Percentiles rank a stretch among this genome's conserved stretches.
Evolutionary conservation across 2,113 vertebrate species (phyloP).

Genomic region (Tor tambroides): DNA sequence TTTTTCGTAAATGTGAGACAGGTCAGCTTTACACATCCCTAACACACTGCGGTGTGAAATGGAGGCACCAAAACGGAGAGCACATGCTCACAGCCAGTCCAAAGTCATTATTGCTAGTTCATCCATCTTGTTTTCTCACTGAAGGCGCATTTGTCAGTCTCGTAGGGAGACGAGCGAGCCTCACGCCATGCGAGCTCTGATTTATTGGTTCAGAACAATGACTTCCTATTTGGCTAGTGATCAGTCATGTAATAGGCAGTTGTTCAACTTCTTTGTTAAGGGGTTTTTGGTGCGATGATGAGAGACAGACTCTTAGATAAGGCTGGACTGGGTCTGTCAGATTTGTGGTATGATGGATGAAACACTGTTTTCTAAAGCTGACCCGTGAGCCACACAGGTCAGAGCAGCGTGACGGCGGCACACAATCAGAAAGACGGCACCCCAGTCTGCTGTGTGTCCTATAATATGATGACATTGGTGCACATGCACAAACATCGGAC

Average conservation of each 20-base stretch:
- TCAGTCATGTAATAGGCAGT: slow-evolving; percentile 41
- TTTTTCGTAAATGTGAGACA: background rate
- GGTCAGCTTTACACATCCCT: background rate
- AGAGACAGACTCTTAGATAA: too few relatives aligned
- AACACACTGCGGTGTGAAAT: background rate
- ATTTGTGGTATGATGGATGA: background rate
- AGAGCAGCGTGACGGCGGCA: background rate
- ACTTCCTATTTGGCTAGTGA: slow-evolving; percentile 36
- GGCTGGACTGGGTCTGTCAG: too few relatives aligned
- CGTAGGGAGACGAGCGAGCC: background rate
- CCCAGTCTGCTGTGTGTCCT: background rate
- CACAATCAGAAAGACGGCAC: background rate
- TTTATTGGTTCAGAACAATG: slow-evolving; percentile 36
- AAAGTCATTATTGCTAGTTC: slow-evolving; percentile 46
- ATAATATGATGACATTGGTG: slow-evolving; percentile 33
- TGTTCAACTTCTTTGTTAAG: slow-evolving; percentile 5
- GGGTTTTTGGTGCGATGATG: background rate
- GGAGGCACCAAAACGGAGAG: slow-evolving; percentile 1
- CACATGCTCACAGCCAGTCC: slow-evolving; percentile 38
- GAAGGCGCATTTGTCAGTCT: slow-evolving; percentile 41
- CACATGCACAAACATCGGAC: slow-evolving; percentile 20
- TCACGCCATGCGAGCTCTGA: slow-evolving; percentile 16
- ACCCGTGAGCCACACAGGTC: slow-evolving; percentile 19
- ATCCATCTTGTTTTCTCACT: slow-evolving; percentile 35
- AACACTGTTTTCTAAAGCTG: slow-evolving; percentile 42